phyloP scores from a whole-genome alignment of 1,140 invertebrate species.

The Ceratina calcarata region DNA sequence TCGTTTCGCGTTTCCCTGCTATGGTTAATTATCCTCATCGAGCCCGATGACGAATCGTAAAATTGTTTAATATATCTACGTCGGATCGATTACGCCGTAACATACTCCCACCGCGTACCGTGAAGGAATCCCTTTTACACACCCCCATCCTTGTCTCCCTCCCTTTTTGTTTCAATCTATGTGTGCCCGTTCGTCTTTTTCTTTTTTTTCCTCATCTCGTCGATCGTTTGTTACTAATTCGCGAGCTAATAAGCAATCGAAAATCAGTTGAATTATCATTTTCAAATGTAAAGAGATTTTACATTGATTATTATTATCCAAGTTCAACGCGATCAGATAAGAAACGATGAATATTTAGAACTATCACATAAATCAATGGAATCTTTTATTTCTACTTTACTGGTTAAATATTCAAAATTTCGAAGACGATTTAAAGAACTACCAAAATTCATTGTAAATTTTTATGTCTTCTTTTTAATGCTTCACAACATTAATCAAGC shows the following conservation, averaged over 20 bases:
- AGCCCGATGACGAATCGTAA: constrained; percentile 46
- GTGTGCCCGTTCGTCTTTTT: neutral
- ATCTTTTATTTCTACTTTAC: neutral
- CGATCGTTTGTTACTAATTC: constrained; percentile 31
- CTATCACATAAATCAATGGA: no score
- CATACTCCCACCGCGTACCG: constrained; percentile 19
- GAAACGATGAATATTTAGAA: constrained; percentile 27
- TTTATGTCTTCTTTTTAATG: no score
- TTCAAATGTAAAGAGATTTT: constrained; percentile 10
- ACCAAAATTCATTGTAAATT: neutral
- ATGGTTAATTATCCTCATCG: constrained; percentile 42
- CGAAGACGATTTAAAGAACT: neutral
- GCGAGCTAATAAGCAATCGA: constrained; percentile 26
- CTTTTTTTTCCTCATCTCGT: neutral
- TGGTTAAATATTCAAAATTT: neutral
- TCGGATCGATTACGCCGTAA: constrained; percentile 45
- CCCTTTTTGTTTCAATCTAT: neutral
- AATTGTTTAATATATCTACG: constrained; percentile 48
- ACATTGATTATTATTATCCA: no score
- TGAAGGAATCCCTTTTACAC: constrained; percentile 19
- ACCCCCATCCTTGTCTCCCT: neutral
- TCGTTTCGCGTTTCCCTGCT: constrained; percentile 40
- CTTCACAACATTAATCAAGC: neutral
- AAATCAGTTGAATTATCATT: constrained; percentile 30
- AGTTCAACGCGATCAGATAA: no score